These are phyloP conservation scores for Psittacara wagleri DNA, from an alignment of 2,113 vertebrate genomes.

Conservation along the genomic window DNA sequence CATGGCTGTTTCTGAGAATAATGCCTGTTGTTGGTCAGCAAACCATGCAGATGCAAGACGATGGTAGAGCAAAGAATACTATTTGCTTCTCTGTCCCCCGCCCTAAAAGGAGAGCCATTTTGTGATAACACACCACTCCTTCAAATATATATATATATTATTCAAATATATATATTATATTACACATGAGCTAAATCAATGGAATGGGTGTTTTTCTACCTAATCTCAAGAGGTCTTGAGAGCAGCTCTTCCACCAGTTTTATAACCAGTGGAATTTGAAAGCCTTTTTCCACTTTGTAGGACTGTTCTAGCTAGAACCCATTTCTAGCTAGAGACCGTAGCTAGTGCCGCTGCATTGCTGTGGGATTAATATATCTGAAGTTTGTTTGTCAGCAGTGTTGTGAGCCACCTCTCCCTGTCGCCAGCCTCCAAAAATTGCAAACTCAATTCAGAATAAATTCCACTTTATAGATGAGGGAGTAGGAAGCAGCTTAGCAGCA, in stretches of 20 bases:
- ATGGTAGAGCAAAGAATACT: neutral
- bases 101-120: neutral
- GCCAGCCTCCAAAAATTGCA: neutral
- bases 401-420: neutral
- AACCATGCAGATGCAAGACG: neutral
- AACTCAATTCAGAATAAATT: constrained; percentile 4
- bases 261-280: neutral
- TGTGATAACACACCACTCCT: neutral
- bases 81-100: neutral
- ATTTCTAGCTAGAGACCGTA: neutral
- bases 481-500: neutral
- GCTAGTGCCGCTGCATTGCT: neutral
- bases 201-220: neutral
- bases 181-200: neutral
- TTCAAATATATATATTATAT: neutral
- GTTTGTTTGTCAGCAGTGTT: neutral
- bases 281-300: neutral
- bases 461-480: neutral
- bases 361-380: constrained; percentile 21
- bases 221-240: neutral
- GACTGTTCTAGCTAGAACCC: neutral
- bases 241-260: neutral
- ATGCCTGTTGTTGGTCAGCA: neutral
- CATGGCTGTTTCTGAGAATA: neutral
- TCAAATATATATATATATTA: neutral